These are phyloP conservation scores for Antechinus stuartii DNA, from an alignment of 2,113 vertebrate genomes.

Conservation along the genomic window DNA sequence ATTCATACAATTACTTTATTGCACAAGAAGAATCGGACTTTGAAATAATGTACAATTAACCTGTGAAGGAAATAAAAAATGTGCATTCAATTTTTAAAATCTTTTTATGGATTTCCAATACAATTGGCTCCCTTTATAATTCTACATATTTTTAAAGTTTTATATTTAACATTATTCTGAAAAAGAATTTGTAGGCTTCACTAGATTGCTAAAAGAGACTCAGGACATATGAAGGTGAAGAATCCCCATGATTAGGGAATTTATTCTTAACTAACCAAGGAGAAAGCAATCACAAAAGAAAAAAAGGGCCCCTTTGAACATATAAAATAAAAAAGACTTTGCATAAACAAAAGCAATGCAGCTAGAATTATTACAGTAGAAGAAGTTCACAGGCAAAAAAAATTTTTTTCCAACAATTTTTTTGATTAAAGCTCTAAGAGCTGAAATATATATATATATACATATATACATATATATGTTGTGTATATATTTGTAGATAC, in stretches of 20 bases:
- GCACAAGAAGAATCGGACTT: too few relatives aligned
- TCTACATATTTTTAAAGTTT: background rate
- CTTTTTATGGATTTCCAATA: background rate
- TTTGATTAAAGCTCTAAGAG: background rate
- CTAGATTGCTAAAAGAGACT: background rate
- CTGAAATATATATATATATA: background rate
- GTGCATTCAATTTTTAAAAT: background rate
- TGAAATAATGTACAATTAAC: too few relatives aligned
- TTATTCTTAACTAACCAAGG: background rate
- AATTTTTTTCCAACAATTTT: background rate
- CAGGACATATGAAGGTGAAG: background rate
- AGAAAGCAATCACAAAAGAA: background rate
- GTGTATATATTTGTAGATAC: too few relatives aligned
- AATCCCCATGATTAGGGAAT: background rate
- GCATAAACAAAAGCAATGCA: background rate
- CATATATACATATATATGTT: too few relatives aligned
- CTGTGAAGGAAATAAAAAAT: too few relatives aligned
- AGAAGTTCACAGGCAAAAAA: background rate
- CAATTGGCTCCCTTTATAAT: background rate
- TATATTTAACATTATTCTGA: background rate
- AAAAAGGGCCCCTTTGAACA: background rate
- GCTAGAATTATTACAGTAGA: background rate
- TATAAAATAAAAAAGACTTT: background rate
- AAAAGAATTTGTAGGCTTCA: background rate
- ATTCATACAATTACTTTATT: too few relatives aligned